phyloP scores from a whole-genome alignment of 2,797 vertebrate species.

The Dipus sagitta region DNA sequence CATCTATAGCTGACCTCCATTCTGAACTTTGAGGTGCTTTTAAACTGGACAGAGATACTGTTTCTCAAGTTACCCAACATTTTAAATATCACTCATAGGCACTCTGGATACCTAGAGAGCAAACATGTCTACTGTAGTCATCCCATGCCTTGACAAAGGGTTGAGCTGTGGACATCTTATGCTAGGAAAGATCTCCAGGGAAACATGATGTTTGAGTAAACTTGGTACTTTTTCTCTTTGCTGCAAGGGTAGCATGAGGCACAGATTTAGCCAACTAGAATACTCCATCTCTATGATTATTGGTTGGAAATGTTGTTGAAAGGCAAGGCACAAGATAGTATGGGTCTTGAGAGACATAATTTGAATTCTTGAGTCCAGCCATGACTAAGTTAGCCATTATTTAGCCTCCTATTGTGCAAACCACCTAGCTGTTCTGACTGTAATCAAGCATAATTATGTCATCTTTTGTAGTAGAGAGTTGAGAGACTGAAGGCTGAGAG shows the following conservation, averaged over 20 bases:
- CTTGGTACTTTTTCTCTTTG: constrained; percentile 14
- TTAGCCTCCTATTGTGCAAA: neutral
- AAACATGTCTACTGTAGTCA: neutral
- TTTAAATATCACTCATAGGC: neutral
- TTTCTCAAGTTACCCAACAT: neutral
- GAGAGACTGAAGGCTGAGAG: neutral
- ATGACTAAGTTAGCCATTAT: neutral
- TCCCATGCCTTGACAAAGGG: neutral
- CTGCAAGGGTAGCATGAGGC: neutral
- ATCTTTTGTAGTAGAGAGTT: constrained; percentile 1
- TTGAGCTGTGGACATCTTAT: neutral
- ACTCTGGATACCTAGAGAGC: neutral
- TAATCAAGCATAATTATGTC: neutral
- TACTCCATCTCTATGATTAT: neutral
- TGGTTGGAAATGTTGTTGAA: constrained; percentile 1
- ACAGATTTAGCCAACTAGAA: neutral
- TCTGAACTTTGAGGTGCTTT: neutral
- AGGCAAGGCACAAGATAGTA: neutral
- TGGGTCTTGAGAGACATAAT: neutral
- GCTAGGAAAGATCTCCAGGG: neutral
- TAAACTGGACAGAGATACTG: neutral
- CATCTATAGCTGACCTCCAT: neutral
- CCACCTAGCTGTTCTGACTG: neutral
- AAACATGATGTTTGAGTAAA: neutral
- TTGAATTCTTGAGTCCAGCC: neutral